phyloP scores from a whole-genome alignment of 2,797 vertebrate genomes.

The Luscinia luscinia region DNA sequence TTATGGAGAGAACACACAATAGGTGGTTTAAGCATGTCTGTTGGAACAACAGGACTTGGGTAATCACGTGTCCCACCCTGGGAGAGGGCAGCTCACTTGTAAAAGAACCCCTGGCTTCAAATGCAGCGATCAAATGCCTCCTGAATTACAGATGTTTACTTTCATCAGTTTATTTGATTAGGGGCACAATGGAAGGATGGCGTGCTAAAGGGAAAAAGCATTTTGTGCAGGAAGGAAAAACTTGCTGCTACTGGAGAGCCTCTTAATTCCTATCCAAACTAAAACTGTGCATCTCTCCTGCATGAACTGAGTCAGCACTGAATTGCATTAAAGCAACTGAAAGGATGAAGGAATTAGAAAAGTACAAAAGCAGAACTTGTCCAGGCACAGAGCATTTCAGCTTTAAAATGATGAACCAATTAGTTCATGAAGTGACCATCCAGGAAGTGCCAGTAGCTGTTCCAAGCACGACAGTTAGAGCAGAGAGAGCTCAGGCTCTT shows the following conservation, averaged over 20 bases:
- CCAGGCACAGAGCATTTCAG: constrained; percentile 36
- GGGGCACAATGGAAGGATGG: constrained; percentile 62
- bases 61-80: constrained; percentile 66
- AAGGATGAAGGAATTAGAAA: constrained; percentile 62
- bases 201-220: constrained; percentile 44
- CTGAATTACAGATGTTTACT: constrained; percentile 75
- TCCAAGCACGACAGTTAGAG: background rate
- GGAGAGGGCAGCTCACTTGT: constrained; percentile 66
- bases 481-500: background rate
- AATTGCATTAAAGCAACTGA: constrained; percentile 55
- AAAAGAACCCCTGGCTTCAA: constrained; percentile 57
- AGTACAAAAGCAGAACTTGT: constrained; percentile 66
- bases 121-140: constrained; percentile 67
- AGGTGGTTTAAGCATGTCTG: constrained; percentile 82
- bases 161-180: constrained; percentile 70
- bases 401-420: constrained; percentile 46
- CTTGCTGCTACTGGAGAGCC: constrained; percentile 55
- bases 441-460: background rate
- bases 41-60: constrained; percentile 78
- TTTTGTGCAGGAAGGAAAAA: constrained; percentile 46
- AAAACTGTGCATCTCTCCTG: constrained; percentile 55
- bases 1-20: constrained; percentile 87
- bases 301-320: constrained; percentile 65
- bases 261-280: constrained; percentile 75
- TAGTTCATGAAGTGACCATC: constrained; percentile 23